A percentile compares a stretch with the other conserved stretches of the same genome.
Evolutionary conservation across 2,888 invertebrate genomes (phyloP).

Genomic region (Caenorhabditis imperialis): DNA sequence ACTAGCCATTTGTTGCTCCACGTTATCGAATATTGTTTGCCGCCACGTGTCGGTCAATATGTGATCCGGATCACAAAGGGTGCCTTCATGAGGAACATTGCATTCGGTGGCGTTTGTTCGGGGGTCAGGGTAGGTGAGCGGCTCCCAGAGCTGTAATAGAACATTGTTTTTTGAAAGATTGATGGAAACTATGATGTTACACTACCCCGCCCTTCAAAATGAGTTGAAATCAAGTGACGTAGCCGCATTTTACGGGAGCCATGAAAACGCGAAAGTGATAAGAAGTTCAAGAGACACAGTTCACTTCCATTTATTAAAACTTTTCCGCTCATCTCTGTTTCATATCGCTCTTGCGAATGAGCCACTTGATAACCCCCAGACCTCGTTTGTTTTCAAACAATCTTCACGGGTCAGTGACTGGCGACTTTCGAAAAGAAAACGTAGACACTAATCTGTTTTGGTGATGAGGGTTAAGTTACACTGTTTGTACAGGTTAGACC

Average conservation of each 20-base stretch:
- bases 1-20: slow-evolving; percentile 70
- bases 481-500: slow-evolving; percentile 36
- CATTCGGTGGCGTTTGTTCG: slow-evolving; percentile 68
- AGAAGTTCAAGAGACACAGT: no score
- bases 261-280: no score
- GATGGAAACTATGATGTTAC: no score
- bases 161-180: no score
- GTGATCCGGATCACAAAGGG: slow-evolving; percentile 77
- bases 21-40: slow-evolving; percentile 70
- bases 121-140: slow-evolving; percentile 73
- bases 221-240: no score
- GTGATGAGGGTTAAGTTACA: slow-evolving; percentile 1
- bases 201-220: no score
- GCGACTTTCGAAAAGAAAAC: neutral
- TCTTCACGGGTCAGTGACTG: slow-evolving; percentile 17
- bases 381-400: slow-evolving; percentile 38
- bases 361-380: slow-evolving; percentile 47
- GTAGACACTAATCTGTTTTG: slow-evolving; percentile 5
- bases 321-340: no score
- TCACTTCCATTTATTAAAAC: no score
- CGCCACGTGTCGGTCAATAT: slow-evolving; percentile 77
- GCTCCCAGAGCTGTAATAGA: slow-evolving; percentile 68
- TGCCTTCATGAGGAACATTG: slow-evolving; percentile 65
- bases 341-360: no score
- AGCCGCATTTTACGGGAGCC: no score